Conservation (phyloP, 2,113 vertebrate genomes). For the Isurus oxyrinchus region DNA sequence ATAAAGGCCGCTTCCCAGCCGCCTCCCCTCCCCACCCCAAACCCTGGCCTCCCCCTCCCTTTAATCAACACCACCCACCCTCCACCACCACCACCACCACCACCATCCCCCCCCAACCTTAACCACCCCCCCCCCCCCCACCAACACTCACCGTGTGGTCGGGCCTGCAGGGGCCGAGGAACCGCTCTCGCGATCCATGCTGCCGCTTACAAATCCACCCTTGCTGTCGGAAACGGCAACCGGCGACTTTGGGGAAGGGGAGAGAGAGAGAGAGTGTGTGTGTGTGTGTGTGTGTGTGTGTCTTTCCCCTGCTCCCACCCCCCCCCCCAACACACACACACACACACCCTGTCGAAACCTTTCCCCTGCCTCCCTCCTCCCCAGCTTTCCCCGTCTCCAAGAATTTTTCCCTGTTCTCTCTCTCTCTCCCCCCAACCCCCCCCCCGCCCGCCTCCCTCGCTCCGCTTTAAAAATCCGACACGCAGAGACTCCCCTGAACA, state of each 20-base stretch:
- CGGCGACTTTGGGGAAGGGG: neutral
- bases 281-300: no score
- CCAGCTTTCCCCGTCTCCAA: neutral
- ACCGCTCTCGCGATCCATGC: constrained; percentile 1
- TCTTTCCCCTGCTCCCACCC: neutral
- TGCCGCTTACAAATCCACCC: neutral
- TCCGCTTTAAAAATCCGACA: neutral
- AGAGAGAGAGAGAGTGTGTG: neutral
- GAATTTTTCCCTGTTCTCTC: neutral
- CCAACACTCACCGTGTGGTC: constrained; percentile 22
- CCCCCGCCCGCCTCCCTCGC: neutral
- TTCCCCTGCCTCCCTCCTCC: neutral
- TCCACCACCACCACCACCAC: constrained; percentile 20
- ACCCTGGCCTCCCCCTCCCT: constrained; percentile 37
- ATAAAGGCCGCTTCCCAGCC: constrained; percentile 11
- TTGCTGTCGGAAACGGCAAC: neutral
- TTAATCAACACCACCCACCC: constrained; percentile 38
- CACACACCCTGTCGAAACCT: neutral
- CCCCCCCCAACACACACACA: neutral
- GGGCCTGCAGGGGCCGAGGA: constrained; percentile 9
- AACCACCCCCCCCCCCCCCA: neutral
- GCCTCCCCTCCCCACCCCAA: neutral
- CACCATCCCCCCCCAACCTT: constrained; percentile 35
- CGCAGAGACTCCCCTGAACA: neutral
- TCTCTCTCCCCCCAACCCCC: no score